Percentiles rank a stretch among this genome's conserved stretches.
These are phyloP conservation scores for Bombus sibiricus DNA, from an alignment of 1,140 invertebrate species.

Conservation along the genomic window DNA sequence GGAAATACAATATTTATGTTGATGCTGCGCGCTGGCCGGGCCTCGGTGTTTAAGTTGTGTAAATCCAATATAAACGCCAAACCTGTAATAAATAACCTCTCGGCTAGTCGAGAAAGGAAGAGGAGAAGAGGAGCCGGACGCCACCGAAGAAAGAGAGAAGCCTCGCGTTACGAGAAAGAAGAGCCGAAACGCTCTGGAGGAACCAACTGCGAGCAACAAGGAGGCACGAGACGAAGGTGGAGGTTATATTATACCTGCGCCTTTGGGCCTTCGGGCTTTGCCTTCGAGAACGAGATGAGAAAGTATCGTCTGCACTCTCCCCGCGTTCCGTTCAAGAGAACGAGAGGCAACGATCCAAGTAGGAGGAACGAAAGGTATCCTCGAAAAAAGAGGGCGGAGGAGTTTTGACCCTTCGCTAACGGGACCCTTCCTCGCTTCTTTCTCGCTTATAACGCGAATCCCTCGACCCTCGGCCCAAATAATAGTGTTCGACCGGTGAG, in stretches of 20 bases:
- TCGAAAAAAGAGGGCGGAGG: conserved; percentile 69
- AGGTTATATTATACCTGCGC: conserved; percentile 79
- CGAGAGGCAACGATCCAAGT: conserved; percentile 56
- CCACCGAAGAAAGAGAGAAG: conserved; percentile 38
- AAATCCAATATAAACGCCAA: conserved; percentile 81
- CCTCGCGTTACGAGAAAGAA: conserved; percentile 40
- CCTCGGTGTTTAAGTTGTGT: conserved; percentile 80
- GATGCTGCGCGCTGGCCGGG: conserved; percentile 70
- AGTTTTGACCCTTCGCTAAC: conserved; percentile 81
- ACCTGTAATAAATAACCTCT: conserved; percentile 80
- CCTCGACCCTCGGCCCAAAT: conserved; percentile 73
- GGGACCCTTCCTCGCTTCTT: conserved; percentile 80
- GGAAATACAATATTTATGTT: conserved; percentile 80
- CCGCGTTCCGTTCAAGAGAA: not conserved
- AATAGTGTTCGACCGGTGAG: conserved; percentile 71
- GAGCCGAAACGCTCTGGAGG: conserved; percentile 27
- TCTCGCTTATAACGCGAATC: conserved; percentile 77
- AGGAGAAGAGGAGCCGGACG: conserved; percentile 30
- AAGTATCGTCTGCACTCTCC: conserved; percentile 60
- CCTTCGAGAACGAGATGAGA: conserved; percentile 75
- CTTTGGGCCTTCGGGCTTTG: conserved; percentile 73
- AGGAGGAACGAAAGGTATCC: conserved; percentile 67
- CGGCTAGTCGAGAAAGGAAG: conserved; percentile 64
- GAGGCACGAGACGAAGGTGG: conserved; percentile 29
- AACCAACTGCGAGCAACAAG: conserved; percentile 21